Base-by-base conservation (phyloP, 2,113 vertebrate species). In the Elgaria multicarinata region DNA sequence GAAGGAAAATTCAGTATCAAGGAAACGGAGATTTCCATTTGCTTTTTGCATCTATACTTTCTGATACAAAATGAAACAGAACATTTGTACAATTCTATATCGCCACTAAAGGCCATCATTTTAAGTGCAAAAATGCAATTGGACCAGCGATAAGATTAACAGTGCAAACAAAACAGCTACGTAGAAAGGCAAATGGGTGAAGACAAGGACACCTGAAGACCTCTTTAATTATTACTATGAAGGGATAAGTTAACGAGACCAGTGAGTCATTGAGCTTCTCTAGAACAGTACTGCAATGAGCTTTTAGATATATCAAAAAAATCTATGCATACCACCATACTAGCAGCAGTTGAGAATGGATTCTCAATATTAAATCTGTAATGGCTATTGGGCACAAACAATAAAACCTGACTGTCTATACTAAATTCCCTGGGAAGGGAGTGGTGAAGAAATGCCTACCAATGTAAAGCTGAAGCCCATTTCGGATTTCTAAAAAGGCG, bases 401-500 rank as follows among this genome's bases (percentile, higher is more conserved):
- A 53, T 53, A 53, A 53, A 53, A 62, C 18, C 3, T 62, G 58
- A 62, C 58, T 62, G 58, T 22, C 42, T 36, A 46, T 20, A 20
- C 6, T 39, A 72, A 86, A 74, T 20, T 75, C 67, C 0, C 1
- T 20, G 39, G 55, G 0, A 81, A 80, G 5, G 2, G 58, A 86
- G n/a, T 42, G 22, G 31, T 69, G 74, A 86, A 92, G 69, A n/a
- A 31, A 1, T 62, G 9, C 44, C 79, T 66, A 12, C 26, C 18
- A 67, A 58, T 50, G 6, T 12, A 82, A 93, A 78, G n/a, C 50
- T 86, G 77, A 91, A 42, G 33, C 24, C 66, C 31, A 92, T 67
- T 90, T 86, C 36, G 44, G 67, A 87, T 69, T 86, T 83, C 31
- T 83, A 64, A 87, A 76, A 33, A 90, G 50, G 72, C 62, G 55